Evolutionary conservation across 2,797 vertebrate species (phyloP).

Genomic region (Sciurus carolinensis): DNA sequence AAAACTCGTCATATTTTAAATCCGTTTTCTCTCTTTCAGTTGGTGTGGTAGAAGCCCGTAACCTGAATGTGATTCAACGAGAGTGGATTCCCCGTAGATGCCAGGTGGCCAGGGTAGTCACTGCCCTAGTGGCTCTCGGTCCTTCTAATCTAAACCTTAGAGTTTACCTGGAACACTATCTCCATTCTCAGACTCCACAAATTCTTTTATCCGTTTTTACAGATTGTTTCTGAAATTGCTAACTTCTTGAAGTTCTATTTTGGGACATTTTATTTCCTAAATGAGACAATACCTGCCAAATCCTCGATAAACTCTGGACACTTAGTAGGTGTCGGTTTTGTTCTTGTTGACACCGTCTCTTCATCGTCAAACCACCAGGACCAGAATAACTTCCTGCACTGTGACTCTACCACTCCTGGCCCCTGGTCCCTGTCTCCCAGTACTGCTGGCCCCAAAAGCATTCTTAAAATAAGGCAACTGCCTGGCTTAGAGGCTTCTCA

Average conservation of each 20-base stretch:
- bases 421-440: not conserved
- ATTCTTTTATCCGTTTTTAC: not conserved
- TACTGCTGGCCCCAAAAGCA: not conserved
- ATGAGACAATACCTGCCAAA: not conserved
- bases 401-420: not conserved
- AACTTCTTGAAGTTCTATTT: not conserved
- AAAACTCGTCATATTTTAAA: not conserved
- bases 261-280: slow-evolving; percentile 18
- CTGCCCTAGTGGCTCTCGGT: not conserved
- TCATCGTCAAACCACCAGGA: too few relatives aligned
- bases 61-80: not conserved
- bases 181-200: not conserved
- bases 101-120: too few relatives aligned
- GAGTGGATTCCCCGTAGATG: not conserved
- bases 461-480: not conserved
- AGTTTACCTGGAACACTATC: not conserved
- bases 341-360: not conserved
- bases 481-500: not conserved
- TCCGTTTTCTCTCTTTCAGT: not conserved
- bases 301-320: not conserved
- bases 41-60: not conserved
- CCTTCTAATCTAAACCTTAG: not conserved
- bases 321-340: not conserved
- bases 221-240: slow-evolving; percentile 27
- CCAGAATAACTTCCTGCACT: not conserved